Base-by-base conservation (phyloP, 2,797 vertebrate genomes). In the Eutrigla gurnardus region DNA sequence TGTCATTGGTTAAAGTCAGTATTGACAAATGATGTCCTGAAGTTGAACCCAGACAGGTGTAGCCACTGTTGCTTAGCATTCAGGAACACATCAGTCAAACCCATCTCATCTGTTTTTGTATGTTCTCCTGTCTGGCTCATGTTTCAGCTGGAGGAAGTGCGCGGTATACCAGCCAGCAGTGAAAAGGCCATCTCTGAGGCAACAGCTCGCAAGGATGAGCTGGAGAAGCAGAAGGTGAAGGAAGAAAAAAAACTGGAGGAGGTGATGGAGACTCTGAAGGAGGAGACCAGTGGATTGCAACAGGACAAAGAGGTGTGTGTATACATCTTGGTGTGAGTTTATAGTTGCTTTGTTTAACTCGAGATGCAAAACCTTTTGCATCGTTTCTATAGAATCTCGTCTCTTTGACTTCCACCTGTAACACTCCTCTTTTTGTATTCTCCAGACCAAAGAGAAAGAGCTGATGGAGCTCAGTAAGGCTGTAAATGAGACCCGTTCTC, bases 241-340 rank as follows among this genome's bases (percentile, higher is more conserved):
- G 96, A 96, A 84, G 97, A 99, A 83, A 89, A 93, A 74, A 97
- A 96, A 65, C 90, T 98, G 15, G 96, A 94, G 73, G 85, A 95
- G 71, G 94, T 99, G 82, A 96, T 98, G 96, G 95, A 96, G 91
- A 96, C 91, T 82, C 94, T 99, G 58, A 97, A 96, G 88, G 92
- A 96, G 73, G 98, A 99, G 93, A 99, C 97, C 17, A 95, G 91
- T 17, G 97, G 91, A 3, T 90, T 99, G 65, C 97, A 96, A 85
- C 91, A 96, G 70, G 96, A 99, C 73, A 99, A 98, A 91, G 96
- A 99, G 96, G 98, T 99, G 18, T 32, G 83, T 68, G 2, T 39
- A 1, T 32, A 4, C 1, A 32, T 60, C 12, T 9, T 37, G 8
- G 13, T 60, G 10, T 66, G 46, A 6, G 9, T 46, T 32, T 58